phyloP scores from a whole-genome alignment of 2,113 vertebrate species.

The Caranx ignobilis region DNA sequence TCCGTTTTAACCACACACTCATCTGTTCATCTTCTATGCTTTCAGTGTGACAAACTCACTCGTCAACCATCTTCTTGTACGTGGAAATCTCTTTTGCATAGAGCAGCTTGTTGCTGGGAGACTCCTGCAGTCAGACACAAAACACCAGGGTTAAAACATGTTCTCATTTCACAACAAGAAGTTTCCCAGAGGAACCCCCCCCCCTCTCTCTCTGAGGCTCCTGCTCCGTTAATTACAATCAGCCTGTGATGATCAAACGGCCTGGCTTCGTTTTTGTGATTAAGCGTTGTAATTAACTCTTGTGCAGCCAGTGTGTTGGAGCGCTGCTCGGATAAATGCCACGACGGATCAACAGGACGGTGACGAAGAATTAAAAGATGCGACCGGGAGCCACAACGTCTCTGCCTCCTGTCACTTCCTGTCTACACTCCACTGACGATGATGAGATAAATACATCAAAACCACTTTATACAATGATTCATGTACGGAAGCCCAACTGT shows the following conservation, averaged over 20 bases:
- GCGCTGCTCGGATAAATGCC: background rate
- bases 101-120: conserved; percentile 97
- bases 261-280: conserved; percentile 6
- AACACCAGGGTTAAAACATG: background rate
- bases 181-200: background rate
- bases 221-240: conserved; percentile 1
- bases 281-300: conserved; percentile 11
- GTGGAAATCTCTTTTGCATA: conserved; percentile 98
- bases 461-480: too few species aligned
- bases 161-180: background rate
- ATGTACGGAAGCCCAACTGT: too few species aligned
- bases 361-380: background rate
- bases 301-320: background rate
- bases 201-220: background rate
- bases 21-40: background rate
- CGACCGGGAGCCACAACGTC: background rate
- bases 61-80: conserved; percentile 99
- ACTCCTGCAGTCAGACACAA: conserved; percentile 85
- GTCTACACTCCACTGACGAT: too few species aligned
- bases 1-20: background rate
- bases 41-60: conserved; percentile 86
- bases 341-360: background rate
- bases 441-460: too few species aligned
- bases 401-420: too few species aligned
- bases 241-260: background rate